phyloP scores from a whole-genome alignment of 2,113 vertebrate genomes.

The Rhinogobius similis region DNA sequence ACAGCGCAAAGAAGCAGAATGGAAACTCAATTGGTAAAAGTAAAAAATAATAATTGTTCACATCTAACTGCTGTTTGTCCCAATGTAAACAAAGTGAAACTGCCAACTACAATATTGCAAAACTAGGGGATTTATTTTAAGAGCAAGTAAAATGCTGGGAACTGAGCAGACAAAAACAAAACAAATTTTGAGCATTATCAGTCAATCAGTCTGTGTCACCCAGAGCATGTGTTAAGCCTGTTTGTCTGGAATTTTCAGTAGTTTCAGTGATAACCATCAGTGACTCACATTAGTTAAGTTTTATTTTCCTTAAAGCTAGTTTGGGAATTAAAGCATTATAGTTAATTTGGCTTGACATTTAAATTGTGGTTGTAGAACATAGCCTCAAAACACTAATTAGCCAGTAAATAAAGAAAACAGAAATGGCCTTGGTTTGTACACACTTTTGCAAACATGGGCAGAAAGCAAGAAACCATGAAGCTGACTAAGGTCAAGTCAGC shows the following conservation, averaged over 20 bases:
- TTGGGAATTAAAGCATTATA: conserved; percentile 2
- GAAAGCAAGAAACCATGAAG: conserved; percentile 51
- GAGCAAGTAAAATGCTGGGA: neutral
- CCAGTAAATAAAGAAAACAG: conserved; percentile 11
- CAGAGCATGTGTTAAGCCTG: conserved; percentile 49
- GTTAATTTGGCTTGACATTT: neutral
- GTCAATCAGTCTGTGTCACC: conserved; percentile 37
- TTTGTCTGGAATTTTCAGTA: conserved; percentile 41
- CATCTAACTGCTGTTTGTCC: neutral
- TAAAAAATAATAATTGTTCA: neutral
- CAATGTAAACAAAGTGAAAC: neutral
- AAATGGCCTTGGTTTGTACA: conserved; percentile 2
- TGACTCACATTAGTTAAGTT: conserved; percentile 36
- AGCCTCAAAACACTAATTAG: neutral
- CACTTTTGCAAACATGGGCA: conserved; percentile 51
- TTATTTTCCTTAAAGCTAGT: conserved; percentile 24
- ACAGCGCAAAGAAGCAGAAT: neutral
- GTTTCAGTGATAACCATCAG: conserved; percentile 30
- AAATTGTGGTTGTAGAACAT: neutral
- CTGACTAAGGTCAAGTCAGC: conserved; percentile 62
- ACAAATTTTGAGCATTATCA: conserved; percentile 25
- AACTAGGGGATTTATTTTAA: neutral
- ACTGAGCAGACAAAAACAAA: conserved; percentile 27
- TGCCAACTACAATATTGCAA: neutral
- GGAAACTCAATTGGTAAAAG: neutral